Evolutionary conservation across 2,888 invertebrate species (phyloP), one percentile per base, ranked within the genome.

Genomic region (Tiphia femorata): DNA sequence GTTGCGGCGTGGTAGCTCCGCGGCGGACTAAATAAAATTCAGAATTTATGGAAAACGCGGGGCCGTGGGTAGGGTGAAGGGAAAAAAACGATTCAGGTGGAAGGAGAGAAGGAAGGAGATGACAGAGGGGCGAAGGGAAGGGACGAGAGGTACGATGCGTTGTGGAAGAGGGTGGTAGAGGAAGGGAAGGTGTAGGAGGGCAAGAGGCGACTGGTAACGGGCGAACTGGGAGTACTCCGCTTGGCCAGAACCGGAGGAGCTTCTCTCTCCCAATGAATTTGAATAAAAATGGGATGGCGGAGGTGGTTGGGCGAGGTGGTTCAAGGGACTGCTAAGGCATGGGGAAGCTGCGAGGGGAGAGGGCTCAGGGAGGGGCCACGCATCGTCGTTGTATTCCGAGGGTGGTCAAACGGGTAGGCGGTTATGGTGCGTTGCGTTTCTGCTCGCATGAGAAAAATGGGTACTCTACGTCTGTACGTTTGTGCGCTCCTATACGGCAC

Each of bases 1-100:
- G 16, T 7, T 10, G 10, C 37, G 17, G 10, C 37, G 37, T 19
- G 17, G 16, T 12, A 6, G 7, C 16, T 10, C 17, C 2, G 37
- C 49, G 52, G 56, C 64, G 68, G 68, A 73, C 75, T 68, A 70
- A 80, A 81, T 81, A 81, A 82, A 81, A 79, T 76, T 72, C 62
- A 75, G 73, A 80, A 80, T 81, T 81, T 81, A 82, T 82, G 80
- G 79, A 80, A 81, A 81, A 69, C 66, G 57, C 53, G 65, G 59
- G 52, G n/a, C n/a, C n/a, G n/a, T n/a, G n/a, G n/a, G n/a, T n/a
- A n/a, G n/a, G 63, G 33, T 12, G 38, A 59, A 33, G n/a, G n/a
- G n/a, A 25, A 12, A 44, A 64, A 58, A 61, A 61, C 53, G 55
- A 43, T 40, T 53, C 37, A n/a, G n/a, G 49, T 29, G 46, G 47